Evolutionary conservation across 1,140 invertebrate genomes (phyloP), one percentile per base, ranked within the genome.

Genomic region (Aethina tumida): DNA sequence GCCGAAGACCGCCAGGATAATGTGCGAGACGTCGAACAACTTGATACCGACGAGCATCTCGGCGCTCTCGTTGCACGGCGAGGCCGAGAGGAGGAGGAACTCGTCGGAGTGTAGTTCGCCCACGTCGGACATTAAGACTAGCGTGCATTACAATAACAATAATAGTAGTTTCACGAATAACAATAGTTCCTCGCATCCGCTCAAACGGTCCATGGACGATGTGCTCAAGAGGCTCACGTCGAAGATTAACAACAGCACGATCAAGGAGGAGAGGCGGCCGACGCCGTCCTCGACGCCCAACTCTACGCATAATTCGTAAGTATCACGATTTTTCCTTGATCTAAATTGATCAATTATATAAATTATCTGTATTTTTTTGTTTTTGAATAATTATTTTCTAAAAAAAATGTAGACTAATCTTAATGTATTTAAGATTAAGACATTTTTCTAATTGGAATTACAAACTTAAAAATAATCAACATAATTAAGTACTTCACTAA

Each of bases 141-240:
- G 52, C 47, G 50, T 62, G 45, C 54, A 57, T 49, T 57, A 58
- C 40, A 69, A 73, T 50, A 73, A 69, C 52, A 66, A 68, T 46
- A 68, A 64, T 45, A 67, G 50, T 49, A 67, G 60, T 42, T 67
- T 62, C 29, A 60, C 59, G 32, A 70, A 67, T 38, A 69, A 67
- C 41, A 69, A 67, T 47, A 68, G 61, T 58, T 56, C 52, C 51
- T 53, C 55, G 35, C 56, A 62, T 49, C 48, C 70, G 5, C 67
- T 71, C 40, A 73, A 79, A 58, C 65, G 79, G 51, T 80, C 81
- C n/a, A 85, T 87, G 82, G 82, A 87, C 67, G 81, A 87, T 66
- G 82, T 87, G 4, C 67, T 87, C n/a, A 85, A 85, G 60, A 70
- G 79, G 56, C 66, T 87, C 47, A 84, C 81, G 32, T 83, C 81